Conservation (phyloP, 2,888 invertebrate genomes). For the Stegophylla sp. region DNA sequence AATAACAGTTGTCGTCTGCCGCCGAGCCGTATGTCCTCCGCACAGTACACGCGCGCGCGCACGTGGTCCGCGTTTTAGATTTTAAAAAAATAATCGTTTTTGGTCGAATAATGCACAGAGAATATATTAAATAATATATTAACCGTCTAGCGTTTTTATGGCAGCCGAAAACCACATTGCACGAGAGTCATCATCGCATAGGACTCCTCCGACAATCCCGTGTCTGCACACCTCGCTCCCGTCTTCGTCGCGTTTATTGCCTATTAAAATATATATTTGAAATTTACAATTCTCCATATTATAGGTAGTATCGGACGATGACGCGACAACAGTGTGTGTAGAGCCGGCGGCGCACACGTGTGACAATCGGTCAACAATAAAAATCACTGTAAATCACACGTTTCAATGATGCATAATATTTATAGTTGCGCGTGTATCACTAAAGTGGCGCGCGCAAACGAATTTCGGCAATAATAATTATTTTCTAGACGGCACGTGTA, state of each 20-base stretch:
- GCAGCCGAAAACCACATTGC: slow-evolving; percentile 31
- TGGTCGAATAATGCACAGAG: background rate
- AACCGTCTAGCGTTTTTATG: slow-evolving; percentile 8
- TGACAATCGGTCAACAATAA: slow-evolving; percentile 18
- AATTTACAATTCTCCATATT: slow-evolving; percentile 1
- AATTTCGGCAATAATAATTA: background rate
- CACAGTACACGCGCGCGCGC: background rate
- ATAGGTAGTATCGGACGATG: no score
- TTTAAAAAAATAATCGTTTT: slow-evolving; percentile 2
- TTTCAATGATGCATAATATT: no score
- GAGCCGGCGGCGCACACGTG: no score
- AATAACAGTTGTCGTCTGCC: background rate
- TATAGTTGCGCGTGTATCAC: no score
- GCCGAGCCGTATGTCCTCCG: no score
- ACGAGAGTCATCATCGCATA: slow-evolving; percentile 10
- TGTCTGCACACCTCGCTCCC: no score
- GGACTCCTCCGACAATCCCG: background rate
- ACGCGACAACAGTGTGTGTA: no score
- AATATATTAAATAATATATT: no score
- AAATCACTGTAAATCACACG: background rate
- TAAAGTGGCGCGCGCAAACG: background rate
- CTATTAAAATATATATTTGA: slow-evolving; percentile 6
- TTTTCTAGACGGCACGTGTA: slow-evolving; percentile 37
- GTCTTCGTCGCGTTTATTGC: background rate
- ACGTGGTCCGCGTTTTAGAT: slow-evolving; percentile 29